These are phyloP conservation scores for Bucorvus abyssinicus DNA, from an alignment of 2,797 vertebrate species.

Conservation along the genomic window DNA sequence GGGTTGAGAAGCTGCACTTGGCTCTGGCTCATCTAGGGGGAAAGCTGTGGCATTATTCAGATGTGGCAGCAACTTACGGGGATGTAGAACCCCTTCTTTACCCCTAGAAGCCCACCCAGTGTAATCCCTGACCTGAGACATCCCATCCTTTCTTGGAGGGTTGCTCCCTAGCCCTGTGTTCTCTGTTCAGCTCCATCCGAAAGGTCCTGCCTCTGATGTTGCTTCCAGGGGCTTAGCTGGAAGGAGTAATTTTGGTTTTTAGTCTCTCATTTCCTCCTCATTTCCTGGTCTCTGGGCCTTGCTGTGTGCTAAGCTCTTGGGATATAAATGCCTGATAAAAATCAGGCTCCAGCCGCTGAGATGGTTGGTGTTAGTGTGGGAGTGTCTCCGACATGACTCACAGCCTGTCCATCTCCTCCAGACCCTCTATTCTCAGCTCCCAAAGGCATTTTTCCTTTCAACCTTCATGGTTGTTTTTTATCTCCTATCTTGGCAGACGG, in stretches of 20 bases:
- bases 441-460: background rate
- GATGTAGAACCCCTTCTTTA: background rate
- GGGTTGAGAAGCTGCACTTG: background rate
- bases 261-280: slow-evolving; percentile 3
- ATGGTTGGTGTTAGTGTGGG: background rate
- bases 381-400: background rate
- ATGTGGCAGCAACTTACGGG: background rate
- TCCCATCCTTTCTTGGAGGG: background rate
- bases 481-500: background rate
- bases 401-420: slow-evolving; percentile 12
- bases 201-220: background rate
- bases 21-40: background rate
- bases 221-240: background rate
- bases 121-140: background rate
- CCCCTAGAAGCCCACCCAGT: background rate
- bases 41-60: background rate
- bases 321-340: slow-evolving; percentile 4
- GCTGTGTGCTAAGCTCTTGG: background rate
- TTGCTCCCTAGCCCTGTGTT: background rate
- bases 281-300: background rate
- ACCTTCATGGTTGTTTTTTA: rapidly evolving
- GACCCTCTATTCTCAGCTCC: background rate
- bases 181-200: background rate
- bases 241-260: background rate
- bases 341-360: background rate